Evolutionary conservation across 2,888 invertebrate species (phyloP).

Genomic region (Gisinianus flammeolus): DNA sequence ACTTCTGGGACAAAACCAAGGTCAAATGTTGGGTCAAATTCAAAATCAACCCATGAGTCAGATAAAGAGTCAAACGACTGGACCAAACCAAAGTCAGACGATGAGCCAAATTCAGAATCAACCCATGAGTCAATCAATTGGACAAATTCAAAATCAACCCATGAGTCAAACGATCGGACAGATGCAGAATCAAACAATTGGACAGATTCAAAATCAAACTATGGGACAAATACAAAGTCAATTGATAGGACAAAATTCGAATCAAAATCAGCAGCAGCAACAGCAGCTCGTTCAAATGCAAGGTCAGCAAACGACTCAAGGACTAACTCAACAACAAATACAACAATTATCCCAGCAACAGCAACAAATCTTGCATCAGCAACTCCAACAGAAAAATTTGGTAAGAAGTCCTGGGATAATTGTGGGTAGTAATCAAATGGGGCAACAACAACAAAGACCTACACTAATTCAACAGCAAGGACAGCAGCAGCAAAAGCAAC

Average conservation of each 20-base stretch:
- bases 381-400: slow-evolving; percentile 21
- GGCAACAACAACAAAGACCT: slow-evolving; percentile 24
- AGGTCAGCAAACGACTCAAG: slow-evolving; percentile 42
- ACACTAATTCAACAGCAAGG: slow-evolving; percentile 31
- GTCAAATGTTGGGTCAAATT: not conserved
- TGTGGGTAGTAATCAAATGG: slow-evolving; percentile 4
- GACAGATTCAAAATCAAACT: not conserved
- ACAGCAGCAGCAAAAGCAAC: slow-evolving; percentile 29
- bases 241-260: not conserved
- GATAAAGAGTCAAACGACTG: not conserved
- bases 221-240: not conserved
- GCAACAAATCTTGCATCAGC: slow-evolving; percentile 28
- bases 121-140: not conserved
- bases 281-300: slow-evolving; percentile 21
- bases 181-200: not conserved
- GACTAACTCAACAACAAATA: slow-evolving; percentile 14
- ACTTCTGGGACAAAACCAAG: not conserved
- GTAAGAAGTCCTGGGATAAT: not conserved
- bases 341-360: slow-evolving; percentile 9
- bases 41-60: not conserved
- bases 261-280: slow-evolving; percentile 18
- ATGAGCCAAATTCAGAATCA: not conserved
- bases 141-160: not conserved
- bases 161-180: too few species aligned
- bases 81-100: not conserved